Evolutionary conservation across 2,888 invertebrate genomes (phyloP).

Genomic region (Strigamia transsilvanica): DNA sequence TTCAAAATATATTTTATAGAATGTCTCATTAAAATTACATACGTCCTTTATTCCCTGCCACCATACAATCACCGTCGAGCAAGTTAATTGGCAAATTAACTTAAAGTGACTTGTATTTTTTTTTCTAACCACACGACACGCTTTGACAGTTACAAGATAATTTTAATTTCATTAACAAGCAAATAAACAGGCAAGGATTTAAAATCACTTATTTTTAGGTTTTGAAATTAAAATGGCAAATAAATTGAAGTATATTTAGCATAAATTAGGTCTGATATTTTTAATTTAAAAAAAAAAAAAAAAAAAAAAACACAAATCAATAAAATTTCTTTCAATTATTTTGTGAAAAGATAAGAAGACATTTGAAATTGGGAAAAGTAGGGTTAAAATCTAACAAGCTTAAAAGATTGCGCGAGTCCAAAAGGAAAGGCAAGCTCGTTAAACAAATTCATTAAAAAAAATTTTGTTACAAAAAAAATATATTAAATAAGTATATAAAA

Average conservation of each 20-base stretch:
- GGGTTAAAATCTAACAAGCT: slow-evolving; percentile 18
- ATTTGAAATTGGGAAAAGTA: not conserved
- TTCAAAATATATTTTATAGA: too few relatives aligned
- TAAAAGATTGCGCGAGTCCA: not conserved
- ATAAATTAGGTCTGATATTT: not conserved
- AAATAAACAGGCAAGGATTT: not conserved
- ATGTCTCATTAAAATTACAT: too few relatives aligned
- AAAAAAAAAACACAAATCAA: not conserved
- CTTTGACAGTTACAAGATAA: not conserved
- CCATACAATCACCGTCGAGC: not conserved
- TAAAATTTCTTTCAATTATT: not conserved
- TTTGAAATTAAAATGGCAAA: not conserved
- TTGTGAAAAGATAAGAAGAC: not conserved
- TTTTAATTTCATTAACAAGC: not conserved
- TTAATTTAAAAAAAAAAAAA: not conserved
- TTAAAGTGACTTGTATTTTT: slow-evolving; percentile 2
- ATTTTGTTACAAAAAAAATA: too few relatives aligned
- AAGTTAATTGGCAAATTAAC: not conserved
- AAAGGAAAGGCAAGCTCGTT: not conserved
- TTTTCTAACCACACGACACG: not conserved
- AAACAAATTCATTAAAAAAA: not conserved
- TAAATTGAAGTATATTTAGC: not conserved
- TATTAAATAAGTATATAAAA: not conserved
- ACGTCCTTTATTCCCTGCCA: too few relatives aligned
- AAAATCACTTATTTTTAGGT: not conserved